Conservation (phyloP, 1,140 invertebrate species). For the Ptiloglossa arizonensis region DNA sequence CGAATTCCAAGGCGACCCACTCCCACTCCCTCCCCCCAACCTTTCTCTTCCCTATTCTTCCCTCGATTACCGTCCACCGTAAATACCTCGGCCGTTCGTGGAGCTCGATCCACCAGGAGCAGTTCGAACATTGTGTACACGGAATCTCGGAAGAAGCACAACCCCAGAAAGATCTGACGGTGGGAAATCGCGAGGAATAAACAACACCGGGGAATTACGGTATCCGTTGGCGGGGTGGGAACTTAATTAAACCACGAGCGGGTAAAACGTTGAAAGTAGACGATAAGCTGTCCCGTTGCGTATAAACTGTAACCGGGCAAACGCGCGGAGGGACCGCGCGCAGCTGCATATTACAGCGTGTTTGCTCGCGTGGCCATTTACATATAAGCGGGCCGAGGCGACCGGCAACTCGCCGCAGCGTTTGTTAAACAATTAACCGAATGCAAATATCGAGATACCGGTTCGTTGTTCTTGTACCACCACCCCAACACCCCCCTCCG, state of each 20-base stretch:
- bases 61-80: too few species aligned
- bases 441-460: constrained; percentile 19
- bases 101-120: too few species aligned
- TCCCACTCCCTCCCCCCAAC: too few species aligned
- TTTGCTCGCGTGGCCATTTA: constrained; percentile 29
- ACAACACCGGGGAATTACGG: constrained; percentile 21
- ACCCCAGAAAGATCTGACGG: too few species aligned
- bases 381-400: background rate
- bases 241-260: constrained; percentile 29
- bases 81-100: too few species aligned
- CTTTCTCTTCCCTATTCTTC: too few species aligned
- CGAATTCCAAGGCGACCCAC: too few species aligned
- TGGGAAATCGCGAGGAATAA: constrained; percentile 12
- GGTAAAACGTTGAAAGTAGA: constrained; percentile 26
- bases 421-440: constrained; percentile 37
- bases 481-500: background rate
- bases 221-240: constrained; percentile 29
- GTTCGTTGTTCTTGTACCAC: background rate
- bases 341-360: constrained; percentile 16
- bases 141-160: too few species aligned
- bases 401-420: background rate
- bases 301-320: background rate
- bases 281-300: constrained; percentile 31
- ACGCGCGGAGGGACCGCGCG: background rate
- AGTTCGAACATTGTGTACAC: too few species aligned